Evolutionary conservation across 2,888 invertebrate species (phyloP), one percentile per base, ranked within the genome.

Genomic region (Ichneumon xanthorius): DNA sequence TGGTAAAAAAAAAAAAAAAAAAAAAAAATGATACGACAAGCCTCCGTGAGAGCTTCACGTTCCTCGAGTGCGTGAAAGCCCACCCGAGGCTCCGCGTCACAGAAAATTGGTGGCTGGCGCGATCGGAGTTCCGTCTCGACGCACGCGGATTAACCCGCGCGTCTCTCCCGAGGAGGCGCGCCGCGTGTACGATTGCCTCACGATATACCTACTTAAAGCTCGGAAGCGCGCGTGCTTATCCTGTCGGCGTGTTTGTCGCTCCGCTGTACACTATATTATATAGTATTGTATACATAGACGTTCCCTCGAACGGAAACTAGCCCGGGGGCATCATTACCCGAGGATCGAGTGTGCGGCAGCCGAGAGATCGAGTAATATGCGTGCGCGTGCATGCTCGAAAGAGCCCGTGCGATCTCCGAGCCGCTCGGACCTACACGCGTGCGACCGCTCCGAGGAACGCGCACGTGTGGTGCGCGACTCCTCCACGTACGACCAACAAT

Each of bases 331-430:
- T 78, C 82, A 77, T 78, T 78, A 82, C 55, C 37, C 53, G 67
- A 61, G 33, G 72, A 82, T 82, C 68, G 78, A 82, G 78, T 26
- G 78, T 58, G 58, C 58, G 73, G 78, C 82, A 72, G 78, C 67
- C 22, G 73, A 73, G 61, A 78, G 53, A 61, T 19, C 58, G 63
- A 71, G 72, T 78, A 78, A 82, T 82, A 78, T 73, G 82, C 82
- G 79, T 79, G 82, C 80, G 85, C 67, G 48, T 72, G 73, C 68
- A 45, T 19, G 58, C 11, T 22, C 85, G 87, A 87, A 88, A 88
- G 89, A 90, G 89, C 63, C 53, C 37, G 40, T 2, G 63, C 26
- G 73, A 73, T 53, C 65, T 73, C 45, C 9, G 72, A 26, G 63
- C 30, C 40, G 40, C 11, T 14, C 19, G 9, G 19, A 67, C 72